Evolutionary conservation across 2,888 invertebrate genomes (phyloP), one percentile per base, ranked within the genome.

Genomic region (Thereva unica): DNA sequence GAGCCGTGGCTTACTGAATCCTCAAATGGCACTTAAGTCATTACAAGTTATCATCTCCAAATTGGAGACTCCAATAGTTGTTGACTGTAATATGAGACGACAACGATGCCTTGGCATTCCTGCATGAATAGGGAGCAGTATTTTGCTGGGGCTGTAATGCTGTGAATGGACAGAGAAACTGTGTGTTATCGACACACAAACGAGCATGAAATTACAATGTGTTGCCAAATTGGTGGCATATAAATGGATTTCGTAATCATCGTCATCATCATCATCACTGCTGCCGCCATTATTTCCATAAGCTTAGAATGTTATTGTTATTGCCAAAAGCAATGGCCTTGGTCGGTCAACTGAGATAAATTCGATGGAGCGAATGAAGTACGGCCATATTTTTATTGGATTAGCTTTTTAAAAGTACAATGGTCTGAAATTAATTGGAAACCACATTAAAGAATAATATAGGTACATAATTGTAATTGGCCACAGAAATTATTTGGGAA

Each of bases 11-110:
- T 47, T 59, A 41, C 6, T 47, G 10, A 38, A 44, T 59, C 23
- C 57, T 59, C 47, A 59, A 47, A 37, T 59, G 37, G 57, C 47
- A 59, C 57, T 59, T 59, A 59, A 59, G 45, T 59, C 47, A 59
- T 59, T 59, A 59, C 38, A 47, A 47, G 57, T 37, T 47, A 59
- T 59, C 47, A 47, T 45, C 57, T 10, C 6, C n/a, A n/a, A n/a
- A n/a, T n/a, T n/a, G n/a, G n/a, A n/a, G n/a, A n/a, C n/a, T n/a
- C n/a, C 37, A 34, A 34, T 59, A 59, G 45, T 47, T 59, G 23
- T 23, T 23, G 23, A 23, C 23, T 23, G 23, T 23, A 23, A 23
- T 23, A 23, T 23, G 23, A 23, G 23, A 23, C 41, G 45, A 10
- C 57, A 44, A 23, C 42, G 23, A 10, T 47, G 47, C 53, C 8